Conservation (phyloP, 64 coral and sea anemone genomes). For the Stichodactyla helianthus region DNA sequence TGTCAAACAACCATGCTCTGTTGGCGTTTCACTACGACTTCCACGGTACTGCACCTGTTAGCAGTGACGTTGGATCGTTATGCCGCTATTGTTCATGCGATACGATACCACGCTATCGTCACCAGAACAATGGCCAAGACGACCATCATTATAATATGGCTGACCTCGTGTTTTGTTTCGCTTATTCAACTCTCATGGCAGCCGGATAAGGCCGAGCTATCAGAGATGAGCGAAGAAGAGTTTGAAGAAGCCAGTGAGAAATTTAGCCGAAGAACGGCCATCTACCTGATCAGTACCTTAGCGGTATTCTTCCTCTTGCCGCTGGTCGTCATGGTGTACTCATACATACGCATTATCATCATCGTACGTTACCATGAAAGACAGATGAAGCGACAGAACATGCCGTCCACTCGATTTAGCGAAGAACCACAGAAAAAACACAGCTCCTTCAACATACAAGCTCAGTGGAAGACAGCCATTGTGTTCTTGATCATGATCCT, state of each 20-base stretch:
- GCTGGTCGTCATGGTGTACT: conserved; percentile 29
- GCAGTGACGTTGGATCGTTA: conserved; percentile 61
- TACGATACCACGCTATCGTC: conserved; percentile 51
- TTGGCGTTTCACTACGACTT: conserved; percentile 57
- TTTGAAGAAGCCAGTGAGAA: background rate
- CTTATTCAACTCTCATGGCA: conserved; percentile 53
- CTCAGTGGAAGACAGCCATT: conserved; percentile 50
- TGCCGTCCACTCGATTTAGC: background rate
- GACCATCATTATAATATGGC: conserved; percentile 26
- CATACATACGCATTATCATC: conserved; percentile 28
- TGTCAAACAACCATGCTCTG: background rate
- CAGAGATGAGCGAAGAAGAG: conserved; percentile 26
- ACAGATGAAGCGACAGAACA: conserved; percentile 40
- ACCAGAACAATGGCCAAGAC: conserved; percentile 7
- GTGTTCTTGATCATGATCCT: conserved; percentile 56
- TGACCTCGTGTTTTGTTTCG: conserved; percentile 8
- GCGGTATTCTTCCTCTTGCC: conserved; percentile 40
- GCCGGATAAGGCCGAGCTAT: background rate
- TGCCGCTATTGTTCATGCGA: conserved; percentile 55
- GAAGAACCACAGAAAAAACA: background rate
- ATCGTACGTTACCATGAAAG: conserved; percentile 53
- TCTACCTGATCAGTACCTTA: conserved; percentile 7
- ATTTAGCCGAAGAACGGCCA: background rate
- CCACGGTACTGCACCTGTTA: conserved; percentile 61
- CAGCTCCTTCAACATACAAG: conserved; percentile 6